phyloP scores from a whole-genome alignment of 2,797 vertebrate genomes.

The Chaunax sp. region DNA sequence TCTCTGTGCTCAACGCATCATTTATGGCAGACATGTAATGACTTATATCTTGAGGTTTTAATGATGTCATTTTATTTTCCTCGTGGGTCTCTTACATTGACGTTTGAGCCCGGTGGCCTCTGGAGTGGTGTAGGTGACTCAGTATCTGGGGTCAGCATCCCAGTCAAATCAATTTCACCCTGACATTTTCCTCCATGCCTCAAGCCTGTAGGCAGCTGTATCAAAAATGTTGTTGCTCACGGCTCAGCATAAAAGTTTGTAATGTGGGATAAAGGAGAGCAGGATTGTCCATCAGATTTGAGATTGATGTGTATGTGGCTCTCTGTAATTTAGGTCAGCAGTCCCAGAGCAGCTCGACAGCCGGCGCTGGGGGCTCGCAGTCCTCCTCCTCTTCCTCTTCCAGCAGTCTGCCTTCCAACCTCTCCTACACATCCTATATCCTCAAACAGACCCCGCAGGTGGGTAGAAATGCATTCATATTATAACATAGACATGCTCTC shows the following conservation, averaged over 20 bases:
- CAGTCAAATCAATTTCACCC: neutral
- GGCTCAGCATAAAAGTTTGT: slow-evolving; percentile 25
- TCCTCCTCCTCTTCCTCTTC: slow-evolving; percentile 83
- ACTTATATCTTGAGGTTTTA: neutral
- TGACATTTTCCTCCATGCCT: slow-evolving; percentile 8
- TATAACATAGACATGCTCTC: neutral
- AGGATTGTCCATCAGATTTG: slow-evolving; percentile 42
- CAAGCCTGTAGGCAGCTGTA: slow-evolving; percentile 5
- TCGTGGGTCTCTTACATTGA: neutral
- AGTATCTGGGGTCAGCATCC: slow-evolving; percentile 3
- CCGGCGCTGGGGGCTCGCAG: slow-evolving; percentile 81
- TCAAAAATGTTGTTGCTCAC: slow-evolving; percentile 23
- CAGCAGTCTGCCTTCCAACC: slow-evolving; percentile 91
- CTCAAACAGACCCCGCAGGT: slow-evolving; percentile 99
- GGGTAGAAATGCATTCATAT: slow-evolving; percentile 25
- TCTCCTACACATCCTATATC: slow-evolving; percentile 98
- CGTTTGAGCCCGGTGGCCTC: neutral
- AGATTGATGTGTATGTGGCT: slow-evolving; percentile 44
- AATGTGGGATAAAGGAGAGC: slow-evolving; percentile 15
- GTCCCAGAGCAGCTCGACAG: slow-evolving; percentile 84
- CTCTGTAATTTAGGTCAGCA: slow-evolving; percentile 86
- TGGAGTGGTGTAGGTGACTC: slow-evolving; percentile 19
- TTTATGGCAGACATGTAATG: neutral
- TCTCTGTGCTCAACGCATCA: too few species aligned
- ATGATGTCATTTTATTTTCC: neutral